Conservation (phyloP, 2,797 vertebrate genomes). For the Taenioides sp. region DNA sequence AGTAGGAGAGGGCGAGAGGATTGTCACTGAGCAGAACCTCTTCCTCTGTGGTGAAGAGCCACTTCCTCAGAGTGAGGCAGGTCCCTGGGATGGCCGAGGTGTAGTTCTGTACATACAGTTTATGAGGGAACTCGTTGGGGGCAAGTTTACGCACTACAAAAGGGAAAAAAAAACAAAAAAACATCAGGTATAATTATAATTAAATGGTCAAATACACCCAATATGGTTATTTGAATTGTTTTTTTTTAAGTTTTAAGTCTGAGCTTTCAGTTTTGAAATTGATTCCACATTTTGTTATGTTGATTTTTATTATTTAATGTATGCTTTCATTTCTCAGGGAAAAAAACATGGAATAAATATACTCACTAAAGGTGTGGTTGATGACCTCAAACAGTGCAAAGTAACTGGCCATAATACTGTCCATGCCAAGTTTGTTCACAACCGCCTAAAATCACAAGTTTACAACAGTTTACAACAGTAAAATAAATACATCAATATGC, state of each 20-base stretch:
- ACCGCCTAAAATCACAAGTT: slow-evolving; percentile 81
- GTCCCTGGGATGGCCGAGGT: slow-evolving; percentile 95
- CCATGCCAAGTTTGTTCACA: slow-evolving; percentile 91
- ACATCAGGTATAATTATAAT: not conserved
- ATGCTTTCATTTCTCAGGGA: not conserved
- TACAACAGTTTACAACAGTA: no score
- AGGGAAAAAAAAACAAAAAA: slow-evolving; percentile 17
- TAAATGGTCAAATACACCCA: not conserved
- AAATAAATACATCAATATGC: no score
- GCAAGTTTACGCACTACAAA: slow-evolving; percentile 89
- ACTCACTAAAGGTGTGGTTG: slow-evolving; percentile 96
- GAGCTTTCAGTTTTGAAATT: no score
- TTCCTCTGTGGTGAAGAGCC: slow-evolving; percentile 95
- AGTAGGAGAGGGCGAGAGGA: slow-evolving; percentile 90
- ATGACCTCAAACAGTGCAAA: slow-evolving; percentile 98
- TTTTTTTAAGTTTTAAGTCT: not conserved
- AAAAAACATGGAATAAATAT: not conserved
- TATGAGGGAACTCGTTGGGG: slow-evolving; percentile 97
- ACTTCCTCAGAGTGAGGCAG: slow-evolving; percentile 92
- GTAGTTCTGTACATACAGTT: slow-evolving; percentile 97
- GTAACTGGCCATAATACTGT: slow-evolving; percentile 94
- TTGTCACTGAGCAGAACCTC: slow-evolving; percentile 95
- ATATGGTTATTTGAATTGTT: not conserved
- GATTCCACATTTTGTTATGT: no score
- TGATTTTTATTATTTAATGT: no score